Percentiles rank a stretch among this genome's conserved stretches.
These are phyloP conservation scores for Enteromius trimaculatus DNA, from an alignment of 2,797 vertebrate species.

Conservation along the genomic window DNA sequence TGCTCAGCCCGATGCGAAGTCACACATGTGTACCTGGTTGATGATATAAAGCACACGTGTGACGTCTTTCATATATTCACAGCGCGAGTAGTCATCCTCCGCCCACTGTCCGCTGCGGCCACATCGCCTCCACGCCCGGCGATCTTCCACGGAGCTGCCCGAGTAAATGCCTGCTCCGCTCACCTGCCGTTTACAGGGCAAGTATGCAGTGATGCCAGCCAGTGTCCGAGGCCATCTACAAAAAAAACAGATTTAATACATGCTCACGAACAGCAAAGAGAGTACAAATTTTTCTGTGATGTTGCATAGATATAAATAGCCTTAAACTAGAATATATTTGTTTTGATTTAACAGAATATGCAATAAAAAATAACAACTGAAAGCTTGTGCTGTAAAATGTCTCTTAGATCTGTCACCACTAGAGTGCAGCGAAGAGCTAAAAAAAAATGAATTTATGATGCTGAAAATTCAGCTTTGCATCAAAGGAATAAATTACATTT, in stretches of 20 bases:
- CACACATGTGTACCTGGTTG: slow-evolving; percentile 53
- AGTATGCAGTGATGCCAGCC: slow-evolving; percentile 90
- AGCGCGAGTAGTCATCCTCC: slow-evolving; percentile 91
- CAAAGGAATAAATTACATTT: background rate
- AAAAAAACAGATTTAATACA: background rate
- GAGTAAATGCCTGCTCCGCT: slow-evolving; percentile 87
- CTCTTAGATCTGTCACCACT: slow-evolving; percentile 62
- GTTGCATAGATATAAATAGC: background rate
- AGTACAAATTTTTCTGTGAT: no score
- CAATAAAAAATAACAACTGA: background rate
- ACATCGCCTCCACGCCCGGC: slow-evolving; percentile 89
- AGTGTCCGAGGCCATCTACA: slow-evolving; percentile 94
- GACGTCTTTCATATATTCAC: slow-evolving; percentile 95
- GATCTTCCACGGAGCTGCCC: slow-evolving; percentile 82
- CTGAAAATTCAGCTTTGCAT: background rate
- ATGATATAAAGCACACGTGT: slow-evolving; percentile 84
- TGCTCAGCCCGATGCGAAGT: background rate
- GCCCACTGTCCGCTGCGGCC: slow-evolving; percentile 89
- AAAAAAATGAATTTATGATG: background rate
- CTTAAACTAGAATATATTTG: background rate
- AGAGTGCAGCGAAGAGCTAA: slow-evolving; percentile 63
- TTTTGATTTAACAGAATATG: background rate
- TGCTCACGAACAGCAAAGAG: background rate
- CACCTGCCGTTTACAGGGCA: slow-evolving; percentile 86
- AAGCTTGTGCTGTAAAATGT: background rate